These are phyloP conservation scores for Cliona cf. orientalis DNA, from an alignment of 37 sponge, comb jelly and placozoan genomes.

Conservation along the genomic window DNA sequence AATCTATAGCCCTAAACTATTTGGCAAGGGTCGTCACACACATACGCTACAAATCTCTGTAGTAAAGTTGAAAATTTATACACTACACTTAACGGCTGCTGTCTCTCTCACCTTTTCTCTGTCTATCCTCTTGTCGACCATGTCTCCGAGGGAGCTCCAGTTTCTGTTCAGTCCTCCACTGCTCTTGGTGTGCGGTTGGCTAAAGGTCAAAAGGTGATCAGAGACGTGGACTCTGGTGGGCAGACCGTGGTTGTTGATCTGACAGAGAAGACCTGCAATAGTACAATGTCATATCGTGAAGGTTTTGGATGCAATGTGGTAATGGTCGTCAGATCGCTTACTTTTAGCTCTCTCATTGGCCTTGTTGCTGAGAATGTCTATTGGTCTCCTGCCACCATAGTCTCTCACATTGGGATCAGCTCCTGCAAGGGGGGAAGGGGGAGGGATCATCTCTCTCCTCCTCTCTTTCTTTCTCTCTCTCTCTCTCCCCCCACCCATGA, in stretches of 20 bases:
- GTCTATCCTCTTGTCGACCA: background rate
- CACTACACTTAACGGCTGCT: too few species aligned
- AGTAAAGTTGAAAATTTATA: background rate
- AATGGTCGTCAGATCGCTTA: background rate
- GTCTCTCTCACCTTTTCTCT: constrained; percentile 7
- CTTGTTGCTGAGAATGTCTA: constrained; percentile 27
- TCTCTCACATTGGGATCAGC: constrained; percentile 42
- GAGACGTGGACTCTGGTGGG: background rate
- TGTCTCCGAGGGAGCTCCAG: constrained; percentile 18
- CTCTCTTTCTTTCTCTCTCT: background rate
- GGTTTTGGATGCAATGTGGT: background rate
- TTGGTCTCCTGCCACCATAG: constrained; percentile 46
- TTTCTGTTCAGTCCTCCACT: background rate
- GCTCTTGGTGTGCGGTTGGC: background rate
- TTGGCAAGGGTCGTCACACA: background rate
- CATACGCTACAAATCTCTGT: background rate
- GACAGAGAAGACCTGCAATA: background rate
- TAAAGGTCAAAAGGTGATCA: constrained; percentile 16
- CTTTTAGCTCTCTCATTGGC: constrained; percentile 24
- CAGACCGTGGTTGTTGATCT: constrained; percentile 5
- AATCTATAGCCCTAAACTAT: background rate
- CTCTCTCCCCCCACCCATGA: background rate
- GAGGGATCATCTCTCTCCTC: background rate
- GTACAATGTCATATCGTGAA: background rate
- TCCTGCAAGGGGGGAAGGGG: constrained; percentile 15